phyloP scores from a whole-genome alignment of 2,888 invertebrate species.

The Nineta flava region DNA sequence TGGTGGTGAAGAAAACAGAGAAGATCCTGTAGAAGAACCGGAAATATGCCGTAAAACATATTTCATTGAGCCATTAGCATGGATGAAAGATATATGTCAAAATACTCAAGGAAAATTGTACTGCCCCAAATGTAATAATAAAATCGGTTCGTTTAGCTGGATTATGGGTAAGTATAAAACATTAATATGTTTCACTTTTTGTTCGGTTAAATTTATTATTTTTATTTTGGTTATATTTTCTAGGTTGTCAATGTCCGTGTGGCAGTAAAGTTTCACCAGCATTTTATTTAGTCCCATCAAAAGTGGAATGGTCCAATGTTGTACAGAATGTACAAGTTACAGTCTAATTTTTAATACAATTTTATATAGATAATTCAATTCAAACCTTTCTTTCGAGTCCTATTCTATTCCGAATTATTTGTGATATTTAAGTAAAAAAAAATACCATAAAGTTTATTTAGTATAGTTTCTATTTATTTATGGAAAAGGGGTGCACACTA shows the following conservation, averaged over 20 bases:
- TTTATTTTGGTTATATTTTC: constrained; percentile 10
- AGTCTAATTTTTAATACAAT: constrained; percentile 29
- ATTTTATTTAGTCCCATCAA: constrained; percentile 80
- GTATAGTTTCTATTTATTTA: too few species aligned
- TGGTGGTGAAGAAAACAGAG: constrained; percentile 20
- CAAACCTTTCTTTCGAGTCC: background rate
- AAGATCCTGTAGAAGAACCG: constrained; percentile 20
- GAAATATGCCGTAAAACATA: constrained; percentile 53
- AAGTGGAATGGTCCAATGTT: constrained; percentile 78
- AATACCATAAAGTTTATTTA: too few species aligned
- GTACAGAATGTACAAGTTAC: constrained; percentile 77
- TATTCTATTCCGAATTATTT: too few species aligned
- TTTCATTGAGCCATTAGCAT: constrained; percentile 78
- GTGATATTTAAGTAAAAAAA: too few species aligned
- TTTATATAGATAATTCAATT: background rate
- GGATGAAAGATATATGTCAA: constrained; percentile 66
- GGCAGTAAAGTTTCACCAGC: constrained; percentile 80
- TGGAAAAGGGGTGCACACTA: too few species aligned
- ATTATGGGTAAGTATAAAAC: constrained; percentile 43
- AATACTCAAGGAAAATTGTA: constrained; percentile 65
- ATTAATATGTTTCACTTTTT: background rate
- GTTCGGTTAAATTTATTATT: background rate
- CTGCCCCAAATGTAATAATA: constrained; percentile 71
- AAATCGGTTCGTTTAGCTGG: constrained; percentile 86
- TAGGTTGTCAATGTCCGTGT: constrained; percentile 79